Conservation (phyloP, 2,888 invertebrate species). For the Dynastes hyllus region DNA sequence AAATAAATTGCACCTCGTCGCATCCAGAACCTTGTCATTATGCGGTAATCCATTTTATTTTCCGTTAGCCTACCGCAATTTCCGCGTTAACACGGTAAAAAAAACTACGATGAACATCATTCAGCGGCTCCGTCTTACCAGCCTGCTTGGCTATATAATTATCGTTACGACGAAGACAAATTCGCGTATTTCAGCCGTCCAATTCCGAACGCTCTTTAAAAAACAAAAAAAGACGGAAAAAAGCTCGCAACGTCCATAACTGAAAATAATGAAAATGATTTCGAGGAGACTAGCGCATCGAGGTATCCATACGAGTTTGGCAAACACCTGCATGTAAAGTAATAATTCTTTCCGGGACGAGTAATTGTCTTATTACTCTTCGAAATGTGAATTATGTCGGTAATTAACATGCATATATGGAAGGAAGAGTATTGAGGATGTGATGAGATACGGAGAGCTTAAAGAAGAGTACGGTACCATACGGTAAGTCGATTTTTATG, state of each 20-base stretch:
- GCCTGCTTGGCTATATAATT: background rate
- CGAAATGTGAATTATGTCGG: slow-evolving; percentile 8
- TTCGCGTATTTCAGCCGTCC: background rate
- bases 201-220: background rate
- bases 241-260: background rate
- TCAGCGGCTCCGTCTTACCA: background rate
- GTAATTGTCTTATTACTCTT: slow-evolving; percentile 12
- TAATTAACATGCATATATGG: slow-evolving; percentile 19
- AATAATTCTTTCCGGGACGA: background rate
- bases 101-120: background rate
- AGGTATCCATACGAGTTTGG: background rate
- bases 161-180: slow-evolving; percentile 8
- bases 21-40: background rate
- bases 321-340: slow-evolving; percentile 2
- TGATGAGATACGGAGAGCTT: background rate
- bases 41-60: background rate
- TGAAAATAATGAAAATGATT: slow-evolving; percentile 6
- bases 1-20: background rate
- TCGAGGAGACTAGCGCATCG: background rate
- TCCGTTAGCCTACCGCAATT: slow-evolving; percentile 11
- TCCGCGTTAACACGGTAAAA: slow-evolving; percentile 1
- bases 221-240: background rate
- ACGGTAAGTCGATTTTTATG: background rate
- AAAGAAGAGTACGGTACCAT: background rate
- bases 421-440: slow-evolving; percentile 4